phyloP scores from a whole-genome alignment of 2,797 vertebrate genomes.

The Crax fasciolata region DNA sequence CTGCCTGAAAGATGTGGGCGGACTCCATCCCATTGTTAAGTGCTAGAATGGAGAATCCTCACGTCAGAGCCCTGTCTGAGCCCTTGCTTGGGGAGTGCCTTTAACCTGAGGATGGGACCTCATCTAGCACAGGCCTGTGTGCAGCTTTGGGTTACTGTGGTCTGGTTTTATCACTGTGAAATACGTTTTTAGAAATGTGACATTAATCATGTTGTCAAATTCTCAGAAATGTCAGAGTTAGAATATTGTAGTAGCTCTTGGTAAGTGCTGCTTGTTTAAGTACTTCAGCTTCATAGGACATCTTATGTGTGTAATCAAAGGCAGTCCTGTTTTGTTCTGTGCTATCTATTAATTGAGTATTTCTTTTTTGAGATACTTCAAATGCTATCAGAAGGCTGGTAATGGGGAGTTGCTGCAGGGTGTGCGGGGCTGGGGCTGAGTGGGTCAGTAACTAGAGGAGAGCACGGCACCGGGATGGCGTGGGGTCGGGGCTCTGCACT shows the following conservation, averaged over 20 bases:
- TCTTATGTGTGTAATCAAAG: slow-evolving; percentile 42
- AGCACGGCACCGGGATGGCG: background rate
- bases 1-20: background rate
- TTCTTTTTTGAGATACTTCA: background rate
- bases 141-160: background rate
- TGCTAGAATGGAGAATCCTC: background rate
- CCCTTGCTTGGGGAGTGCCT: background rate
- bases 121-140: background rate
- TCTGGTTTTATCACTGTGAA: slow-evolving; percentile 26
- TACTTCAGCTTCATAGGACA: slow-evolving; percentile 23
- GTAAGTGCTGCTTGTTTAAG: slow-evolving; percentile 16
- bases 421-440: background rate
- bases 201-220: slow-evolving; percentile 61
- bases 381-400: background rate
- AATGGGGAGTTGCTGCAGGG: background rate
- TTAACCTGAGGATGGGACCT: background rate
- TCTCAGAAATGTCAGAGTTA: background rate
- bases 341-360: background rate
- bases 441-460: background rate
- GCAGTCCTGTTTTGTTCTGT: background rate
- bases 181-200: slow-evolving; percentile 45
- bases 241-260: background rate
- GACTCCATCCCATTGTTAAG: background rate
- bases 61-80: background rate
- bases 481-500: background rate